Conservation (phyloP, 2,888 invertebrate genomes). For the Sinhomidia bicolor region DNA sequence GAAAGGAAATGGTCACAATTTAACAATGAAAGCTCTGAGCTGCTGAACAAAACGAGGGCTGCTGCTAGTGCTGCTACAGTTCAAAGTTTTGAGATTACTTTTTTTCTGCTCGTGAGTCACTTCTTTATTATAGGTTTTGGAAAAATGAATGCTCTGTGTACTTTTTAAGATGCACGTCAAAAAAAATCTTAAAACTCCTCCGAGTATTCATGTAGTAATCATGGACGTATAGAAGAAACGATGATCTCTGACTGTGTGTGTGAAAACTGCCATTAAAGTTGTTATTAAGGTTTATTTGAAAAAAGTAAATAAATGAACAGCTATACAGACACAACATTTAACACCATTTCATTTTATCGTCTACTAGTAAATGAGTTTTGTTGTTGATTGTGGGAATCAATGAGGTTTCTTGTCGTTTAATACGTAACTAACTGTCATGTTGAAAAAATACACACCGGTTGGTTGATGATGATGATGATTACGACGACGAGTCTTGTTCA, state of each 20-base stretch:
- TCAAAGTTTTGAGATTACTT: not conserved
- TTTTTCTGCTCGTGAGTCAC: not conserved
- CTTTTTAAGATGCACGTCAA: too few relatives aligned
- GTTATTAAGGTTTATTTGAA: not conserved
- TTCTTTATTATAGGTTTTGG: too few relatives aligned
- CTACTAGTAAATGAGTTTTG: not conserved
- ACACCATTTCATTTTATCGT: not conserved
- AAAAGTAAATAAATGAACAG: not conserved
- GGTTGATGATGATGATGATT: too few relatives aligned
- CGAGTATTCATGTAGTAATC: not conserved
- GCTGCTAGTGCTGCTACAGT: too few relatives aligned
- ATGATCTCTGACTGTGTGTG: not conserved
- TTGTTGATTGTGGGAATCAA: constrained; percentile 23
- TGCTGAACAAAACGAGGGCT: too few relatives aligned
- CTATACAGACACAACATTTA: not conserved
- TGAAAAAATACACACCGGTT: too few relatives aligned
- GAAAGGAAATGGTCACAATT: too few relatives aligned
- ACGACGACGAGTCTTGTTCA: too few relatives aligned
- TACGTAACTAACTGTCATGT: too few relatives aligned
- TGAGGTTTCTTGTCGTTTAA: not conserved
- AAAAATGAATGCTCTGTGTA: not conserved
- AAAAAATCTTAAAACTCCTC: too few relatives aligned
- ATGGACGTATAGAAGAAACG: too few relatives aligned
- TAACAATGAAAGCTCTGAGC: too few relatives aligned
- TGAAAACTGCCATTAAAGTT: not conserved